Evolutionary conservation across 2,888 invertebrate species (phyloP).

Genomic region (Petrolisthes manimaculis): DNA sequence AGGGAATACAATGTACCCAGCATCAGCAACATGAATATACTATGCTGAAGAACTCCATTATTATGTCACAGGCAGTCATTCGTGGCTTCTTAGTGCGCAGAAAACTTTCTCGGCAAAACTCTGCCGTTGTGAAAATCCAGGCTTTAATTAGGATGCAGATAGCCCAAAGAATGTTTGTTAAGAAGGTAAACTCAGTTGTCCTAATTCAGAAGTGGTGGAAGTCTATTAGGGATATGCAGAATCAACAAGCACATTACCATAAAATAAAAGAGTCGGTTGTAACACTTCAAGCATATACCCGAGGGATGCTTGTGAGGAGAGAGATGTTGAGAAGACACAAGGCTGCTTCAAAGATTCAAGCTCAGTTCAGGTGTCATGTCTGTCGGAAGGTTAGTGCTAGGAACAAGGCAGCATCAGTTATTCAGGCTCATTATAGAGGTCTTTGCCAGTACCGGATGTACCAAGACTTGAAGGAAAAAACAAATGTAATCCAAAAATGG

Average conservation of each 20-base stretch:
- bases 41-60: not conserved
- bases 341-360: slow-evolving; percentile 28
- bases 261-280: not conserved
- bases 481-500: slow-evolving; percentile 39
- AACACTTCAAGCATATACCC: slow-evolving; percentile 16
- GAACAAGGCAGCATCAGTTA: slow-evolving; percentile 40
- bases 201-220: slow-evolving; percentile 33
- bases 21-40: not conserved
- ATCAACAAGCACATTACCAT: not conserved
- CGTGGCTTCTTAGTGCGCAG: slow-evolving; percentile 30
- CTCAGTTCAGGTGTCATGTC: slow-evolving; percentile 6
- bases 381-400: no score
- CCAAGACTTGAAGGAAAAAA: not conserved
- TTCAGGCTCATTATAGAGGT: slow-evolving; percentile 36
- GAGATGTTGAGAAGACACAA: not conserved
- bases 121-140: slow-evolving; percentile 26
- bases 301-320: slow-evolving; percentile 35
- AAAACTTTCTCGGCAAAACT: not conserved
- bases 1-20: not conserved
- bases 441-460: not conserved
- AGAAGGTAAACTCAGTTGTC: not conserved
- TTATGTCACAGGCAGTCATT: slow-evolving; percentile 28
- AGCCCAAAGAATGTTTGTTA: not conserved
- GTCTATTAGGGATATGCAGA: not conserved
- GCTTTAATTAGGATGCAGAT: slow-evolving; percentile 1